phyloP scores from a whole-genome alignment of 2,113 vertebrate genomes.

The Chaenocephalus aceratus region DNA sequence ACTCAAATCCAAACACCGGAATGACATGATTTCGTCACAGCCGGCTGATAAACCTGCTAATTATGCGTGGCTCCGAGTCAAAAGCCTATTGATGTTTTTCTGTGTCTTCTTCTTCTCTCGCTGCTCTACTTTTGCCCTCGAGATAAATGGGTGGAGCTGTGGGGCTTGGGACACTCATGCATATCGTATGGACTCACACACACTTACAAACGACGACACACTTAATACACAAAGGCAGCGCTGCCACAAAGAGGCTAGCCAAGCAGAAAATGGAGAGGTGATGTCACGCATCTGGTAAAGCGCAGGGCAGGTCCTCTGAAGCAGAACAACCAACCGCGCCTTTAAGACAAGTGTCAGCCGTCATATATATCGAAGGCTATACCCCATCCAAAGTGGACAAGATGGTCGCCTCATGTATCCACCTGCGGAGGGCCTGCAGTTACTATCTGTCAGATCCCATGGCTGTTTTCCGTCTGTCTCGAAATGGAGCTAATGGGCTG shows the following conservation, averaged over 20 bases:
- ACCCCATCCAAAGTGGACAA: conserved; percentile 25
- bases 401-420: conserved; percentile 40
- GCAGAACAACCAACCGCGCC: conserved; percentile 19
- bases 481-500: conserved; percentile 47
- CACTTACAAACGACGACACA: conserved; percentile 28
- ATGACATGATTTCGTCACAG: conserved; percentile 69
- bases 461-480: conserved; percentile 51
- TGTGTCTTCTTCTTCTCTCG: conserved; percentile 29
- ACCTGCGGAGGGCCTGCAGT: conserved; percentile 43
- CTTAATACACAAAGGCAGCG: not conserved
- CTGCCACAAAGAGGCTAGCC: conserved; percentile 55
- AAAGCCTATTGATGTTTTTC: conserved; percentile 56
- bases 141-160: conserved; percentile 55
- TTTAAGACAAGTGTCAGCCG: conserved; percentile 53
- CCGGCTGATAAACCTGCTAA: conserved; percentile 73
- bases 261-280: conserved; percentile 61
- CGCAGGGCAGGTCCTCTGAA: conserved; percentile 23
- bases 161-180: conserved; percentile 40
- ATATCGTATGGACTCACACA: conserved; percentile 40
- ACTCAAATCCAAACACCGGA: conserved; percentile 64
- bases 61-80: conserved; percentile 65
- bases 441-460: conserved; percentile 60
- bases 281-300: conserved; percentile 62
- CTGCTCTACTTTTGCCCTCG: conserved; percentile 30
- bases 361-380: conserved; percentile 36